Evolutionary conservation across 2,113 vertebrate genomes (phyloP), one percentile per base, ranked within the genome.

Genomic region (Isurus oxyrinchus): DNA sequence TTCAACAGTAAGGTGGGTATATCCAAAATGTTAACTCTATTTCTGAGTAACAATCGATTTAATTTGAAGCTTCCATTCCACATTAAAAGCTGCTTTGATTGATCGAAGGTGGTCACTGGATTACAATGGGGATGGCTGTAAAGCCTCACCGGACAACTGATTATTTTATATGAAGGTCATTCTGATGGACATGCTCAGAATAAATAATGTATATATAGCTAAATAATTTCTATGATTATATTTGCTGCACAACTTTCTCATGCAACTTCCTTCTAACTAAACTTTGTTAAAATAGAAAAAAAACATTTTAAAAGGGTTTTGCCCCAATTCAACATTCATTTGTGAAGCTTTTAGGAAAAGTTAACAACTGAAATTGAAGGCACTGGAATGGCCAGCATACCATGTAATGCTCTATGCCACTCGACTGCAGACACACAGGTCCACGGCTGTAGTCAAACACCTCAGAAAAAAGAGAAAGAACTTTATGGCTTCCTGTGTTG

Each of bases 401-500:
- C 44, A 53, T 13, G 27, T 14, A 95, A 35, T 53, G 67, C 23
- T 53, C 25, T 95, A 44, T 72, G 40, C 19, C 35, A 44, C 63
- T 95, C 3, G 35, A 95, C 25, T 66, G 59, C 25, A 95, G 79
- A 35, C 88, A 91, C 88, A 91, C 49, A 57, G 94, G 44, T 25
- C n/a, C 21, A 31, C 40, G 4, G 25, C 40, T 27, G 6, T 5
- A 31, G 66, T 5, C 66, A 95, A 95, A 95, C 67, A 14, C 53
- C 67, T 57, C 27, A 40, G 59, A 21, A 25, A 5, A 4, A 72
- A 72, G 35, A 49, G 14, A 16, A 21, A 27, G 66, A 59, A 31
- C 94, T 95, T 76, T 95, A 95, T 19, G 67, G 44, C 94, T 95
- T 95, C 94, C 94, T 95, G 67, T 72, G 66, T 11, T 95, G 94